Evolutionary conservation across 1,140 invertebrate species (phyloP).

Genomic region (Druon quercuslanigerum): DNA sequence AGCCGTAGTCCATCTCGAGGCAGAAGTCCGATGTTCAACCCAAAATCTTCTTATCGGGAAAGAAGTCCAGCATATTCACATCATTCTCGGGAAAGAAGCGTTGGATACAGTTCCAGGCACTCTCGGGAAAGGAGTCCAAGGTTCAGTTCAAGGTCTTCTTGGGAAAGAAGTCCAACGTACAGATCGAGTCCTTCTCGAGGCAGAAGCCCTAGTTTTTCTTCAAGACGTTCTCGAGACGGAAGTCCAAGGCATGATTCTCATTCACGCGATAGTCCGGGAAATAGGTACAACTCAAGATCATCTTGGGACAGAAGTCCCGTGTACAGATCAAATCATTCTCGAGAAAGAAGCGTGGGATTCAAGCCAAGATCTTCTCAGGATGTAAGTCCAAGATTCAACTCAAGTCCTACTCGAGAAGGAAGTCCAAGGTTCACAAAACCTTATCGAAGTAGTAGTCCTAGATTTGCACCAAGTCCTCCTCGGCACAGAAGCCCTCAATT

Average conservation of each 20-base stretch:
- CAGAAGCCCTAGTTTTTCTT: neutral
- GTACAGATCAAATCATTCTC: neutral
- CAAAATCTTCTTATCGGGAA: neutral
- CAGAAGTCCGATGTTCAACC: neutral
- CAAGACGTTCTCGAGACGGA: neutral
- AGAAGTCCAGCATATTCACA: neutral
- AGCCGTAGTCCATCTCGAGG: neutral
- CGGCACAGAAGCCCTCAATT: neutral
- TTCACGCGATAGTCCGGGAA: neutral
- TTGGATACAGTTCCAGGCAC: neutral
- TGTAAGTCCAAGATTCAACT: neutral
- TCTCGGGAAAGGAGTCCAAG: conserved; percentile 6
- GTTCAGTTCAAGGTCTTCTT: neutral
- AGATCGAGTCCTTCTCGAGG: neutral
- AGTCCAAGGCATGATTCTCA: no score
- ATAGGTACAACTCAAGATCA: neutral
- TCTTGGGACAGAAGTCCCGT: neutral
- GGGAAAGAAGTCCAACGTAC: conserved; percentile 16
- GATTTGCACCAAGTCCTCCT: neutral
- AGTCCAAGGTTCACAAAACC: neutral
- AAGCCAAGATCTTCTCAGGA: no score
- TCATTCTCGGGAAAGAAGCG: neutral
- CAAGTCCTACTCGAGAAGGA: neutral
- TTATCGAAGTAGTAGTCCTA: neutral
- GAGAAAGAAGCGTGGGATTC: neutral